These are phyloP conservation scores for Sula dactylatra DNA, from an alignment of 2,113 vertebrate genomes.

Conservation along the genomic window DNA sequence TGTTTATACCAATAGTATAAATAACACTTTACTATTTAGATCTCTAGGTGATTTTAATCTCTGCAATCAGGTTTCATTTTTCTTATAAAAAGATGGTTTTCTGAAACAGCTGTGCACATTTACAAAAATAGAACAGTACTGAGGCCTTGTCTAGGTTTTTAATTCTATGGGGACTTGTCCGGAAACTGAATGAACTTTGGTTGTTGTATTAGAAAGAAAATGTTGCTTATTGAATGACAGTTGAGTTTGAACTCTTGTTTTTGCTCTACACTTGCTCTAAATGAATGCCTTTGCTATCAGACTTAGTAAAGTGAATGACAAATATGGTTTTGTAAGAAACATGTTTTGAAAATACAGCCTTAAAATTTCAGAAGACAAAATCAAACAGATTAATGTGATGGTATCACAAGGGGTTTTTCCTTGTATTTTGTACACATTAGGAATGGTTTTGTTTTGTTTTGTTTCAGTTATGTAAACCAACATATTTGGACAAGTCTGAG, in stretches of 20 bases:
- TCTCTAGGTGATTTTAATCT: neutral
- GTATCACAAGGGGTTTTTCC: neutral
- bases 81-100: neutral
- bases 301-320: neutral
- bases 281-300: neutral
- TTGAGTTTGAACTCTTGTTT: constrained; percentile 21
- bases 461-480: neutral
- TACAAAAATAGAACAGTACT: neutral
- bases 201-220: neutral
- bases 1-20: neutral
- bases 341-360: neutral
- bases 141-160: neutral
- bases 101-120: constrained; percentile 32
- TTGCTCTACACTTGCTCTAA: neutral
- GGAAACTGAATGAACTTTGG: constrained; percentile 4
- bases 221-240: neutral
- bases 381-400: neutral
- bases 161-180: constrained; percentile 1
- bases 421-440: neutral
- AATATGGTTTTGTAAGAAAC: neutral
- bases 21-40: neutral
- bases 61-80: neutral
- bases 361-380: neutral
- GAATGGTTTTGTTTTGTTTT: neutral
- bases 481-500: neutral